These are phyloP conservation scores for Brachymystax lenok DNA, from an alignment of 2,797 vertebrate species.

Conservation along the genomic window DNA sequence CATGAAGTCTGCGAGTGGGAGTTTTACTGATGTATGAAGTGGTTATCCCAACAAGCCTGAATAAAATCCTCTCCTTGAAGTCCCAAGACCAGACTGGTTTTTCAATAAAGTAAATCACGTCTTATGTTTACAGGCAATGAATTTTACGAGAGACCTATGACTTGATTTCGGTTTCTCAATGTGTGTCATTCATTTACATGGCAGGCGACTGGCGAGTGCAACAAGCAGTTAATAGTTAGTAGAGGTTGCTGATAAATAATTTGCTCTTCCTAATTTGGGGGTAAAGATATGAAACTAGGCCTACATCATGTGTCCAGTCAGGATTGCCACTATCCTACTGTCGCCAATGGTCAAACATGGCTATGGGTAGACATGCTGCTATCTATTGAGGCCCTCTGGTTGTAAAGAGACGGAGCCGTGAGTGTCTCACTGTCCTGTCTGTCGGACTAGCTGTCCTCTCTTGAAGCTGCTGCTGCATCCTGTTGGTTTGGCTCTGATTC, in stretches of 20 bases:
- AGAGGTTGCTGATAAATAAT: neutral
- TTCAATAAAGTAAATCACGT: no score
- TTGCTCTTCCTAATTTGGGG: neutral
- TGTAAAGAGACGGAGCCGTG: neutral
- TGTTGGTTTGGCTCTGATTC: constrained; percentile 34
- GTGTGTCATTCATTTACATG: neutral
- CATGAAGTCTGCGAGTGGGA: constrained; percentile 44
- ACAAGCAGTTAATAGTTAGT: constrained; percentile 4
- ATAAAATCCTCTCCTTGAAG: no score
- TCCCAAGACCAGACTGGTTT: no score
- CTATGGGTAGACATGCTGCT: neutral
- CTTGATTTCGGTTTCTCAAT: neutral
- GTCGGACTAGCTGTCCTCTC: constrained; percentile 23
- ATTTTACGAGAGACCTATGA: no score
- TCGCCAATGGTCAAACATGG: neutral
- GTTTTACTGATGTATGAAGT: constrained; percentile 55
- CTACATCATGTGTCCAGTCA: neutral
- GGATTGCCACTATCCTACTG: neutral
- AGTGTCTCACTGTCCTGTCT: constrained; percentile 16
- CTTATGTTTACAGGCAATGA: no score
- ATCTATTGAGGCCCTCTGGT: neutral
- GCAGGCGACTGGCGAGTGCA: constrained; percentile 6
- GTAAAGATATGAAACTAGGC: neutral
- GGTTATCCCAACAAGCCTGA: constrained; percentile 16
- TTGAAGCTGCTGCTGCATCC: constrained; percentile 11